Evolutionary conservation across 2,113 vertebrate species (phyloP).

Genomic region (Tenebrosternarchus preto): DNA sequence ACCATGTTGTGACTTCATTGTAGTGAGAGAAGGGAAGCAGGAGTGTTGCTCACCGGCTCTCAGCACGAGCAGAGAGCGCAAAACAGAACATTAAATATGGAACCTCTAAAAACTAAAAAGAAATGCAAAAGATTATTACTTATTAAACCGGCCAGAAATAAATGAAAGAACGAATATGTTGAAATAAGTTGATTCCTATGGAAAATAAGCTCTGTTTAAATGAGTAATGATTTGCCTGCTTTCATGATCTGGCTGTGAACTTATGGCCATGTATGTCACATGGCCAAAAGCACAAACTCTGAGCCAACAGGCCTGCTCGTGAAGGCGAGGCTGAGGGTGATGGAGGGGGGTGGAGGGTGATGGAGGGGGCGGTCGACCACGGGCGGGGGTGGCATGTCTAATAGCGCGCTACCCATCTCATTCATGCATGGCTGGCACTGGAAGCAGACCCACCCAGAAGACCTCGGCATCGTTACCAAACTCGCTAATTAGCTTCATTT

Average conservation of each 20-base stretch:
- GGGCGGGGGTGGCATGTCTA: slow-evolving; percentile 43
- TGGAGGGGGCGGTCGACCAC: slow-evolving; percentile 16
- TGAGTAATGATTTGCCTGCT: too few species aligned
- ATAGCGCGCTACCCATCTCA: slow-evolving; percentile 52
- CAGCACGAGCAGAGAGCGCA: background rate
- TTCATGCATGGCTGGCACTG: slow-evolving; percentile 58
- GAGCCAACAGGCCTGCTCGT: background rate
- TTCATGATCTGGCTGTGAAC: too few species aligned
- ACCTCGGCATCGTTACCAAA: slow-evolving; percentile 66
- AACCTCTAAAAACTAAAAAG: background rate
- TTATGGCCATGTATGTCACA: background rate
- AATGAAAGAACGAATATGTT: background rate
- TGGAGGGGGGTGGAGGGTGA: background rate
- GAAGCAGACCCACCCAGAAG: slow-evolving; percentile 62
- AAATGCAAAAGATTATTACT: background rate
- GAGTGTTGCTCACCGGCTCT: background rate
- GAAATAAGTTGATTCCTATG: background rate
- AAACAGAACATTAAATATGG: background rate
- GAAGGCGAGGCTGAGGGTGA: background rate
- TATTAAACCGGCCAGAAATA: background rate
- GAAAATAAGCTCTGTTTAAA: background rate
- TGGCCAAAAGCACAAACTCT: background rate
- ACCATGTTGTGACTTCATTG: slow-evolving; percentile 20
- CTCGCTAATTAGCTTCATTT: slow-evolving; percentile 75
- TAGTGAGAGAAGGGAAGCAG: background rate